Conservation (phyloP, 2,888 invertebrate genomes). For the Apamea anceps region DNA sequence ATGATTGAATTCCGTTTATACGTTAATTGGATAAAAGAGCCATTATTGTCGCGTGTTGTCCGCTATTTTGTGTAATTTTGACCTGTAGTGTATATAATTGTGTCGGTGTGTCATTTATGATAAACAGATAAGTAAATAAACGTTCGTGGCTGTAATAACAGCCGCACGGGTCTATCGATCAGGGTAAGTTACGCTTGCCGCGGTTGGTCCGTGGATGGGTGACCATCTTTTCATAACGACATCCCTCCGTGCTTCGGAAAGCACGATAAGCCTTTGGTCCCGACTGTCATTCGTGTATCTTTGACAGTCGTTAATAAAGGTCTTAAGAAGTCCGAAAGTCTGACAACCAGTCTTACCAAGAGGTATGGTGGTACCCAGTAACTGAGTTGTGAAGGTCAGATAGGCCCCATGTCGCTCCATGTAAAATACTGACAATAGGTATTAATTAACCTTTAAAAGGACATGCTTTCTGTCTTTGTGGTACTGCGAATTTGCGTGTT, state of each 20-base stretch:
- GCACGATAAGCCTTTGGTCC: background rate
- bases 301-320: background rate
- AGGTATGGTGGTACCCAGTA: background rate
- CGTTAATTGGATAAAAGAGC: constrained; percentile 76
- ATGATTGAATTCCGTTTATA: constrained; percentile 70
- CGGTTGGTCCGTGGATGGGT: background rate
- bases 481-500: background rate
- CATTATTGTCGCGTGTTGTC: constrained; percentile 66
- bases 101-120: constrained; percentile 20
- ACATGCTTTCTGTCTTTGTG: background rate
- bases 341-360: background rate
- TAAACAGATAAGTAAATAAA: constrained; percentile 4
- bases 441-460: background rate
- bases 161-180: background rate
- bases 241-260: background rate
- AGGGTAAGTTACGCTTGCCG: background rate
- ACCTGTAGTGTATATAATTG: constrained; percentile 32
- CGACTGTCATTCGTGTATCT: background rate
- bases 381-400: no score
- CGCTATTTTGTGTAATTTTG: constrained; percentile 55
- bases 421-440: background rate
- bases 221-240: background rate
- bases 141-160: background rate
- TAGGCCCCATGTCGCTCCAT: no score
- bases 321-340: background rate